Percentiles rank a stretch among this genome's conserved stretches.
Evolutionary conservation across 2,113 vertebrate species (phyloP).

Genomic region (Daboia siamensis): DNA sequence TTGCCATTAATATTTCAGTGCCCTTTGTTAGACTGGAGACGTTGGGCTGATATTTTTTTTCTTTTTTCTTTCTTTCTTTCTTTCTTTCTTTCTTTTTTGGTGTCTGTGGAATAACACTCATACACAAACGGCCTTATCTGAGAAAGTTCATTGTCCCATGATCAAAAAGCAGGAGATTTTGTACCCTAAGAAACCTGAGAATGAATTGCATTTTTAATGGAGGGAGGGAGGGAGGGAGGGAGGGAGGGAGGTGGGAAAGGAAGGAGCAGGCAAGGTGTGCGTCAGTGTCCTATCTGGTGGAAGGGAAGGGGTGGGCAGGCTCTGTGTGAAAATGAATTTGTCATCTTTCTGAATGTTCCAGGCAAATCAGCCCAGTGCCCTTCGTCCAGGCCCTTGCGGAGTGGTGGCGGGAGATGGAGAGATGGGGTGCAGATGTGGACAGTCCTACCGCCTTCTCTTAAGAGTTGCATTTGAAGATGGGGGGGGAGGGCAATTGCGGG

Average conservation of each 20-base stretch:
- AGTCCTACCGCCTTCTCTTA: not conserved
- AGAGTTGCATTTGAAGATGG: not conserved
- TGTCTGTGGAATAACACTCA: slow-evolving; percentile 63
- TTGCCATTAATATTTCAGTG: slow-evolving; percentile 42
- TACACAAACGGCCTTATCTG: slow-evolving; percentile 72
- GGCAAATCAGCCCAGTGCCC: slow-evolving; percentile 19
- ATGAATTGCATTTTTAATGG: slow-evolving; percentile 34
- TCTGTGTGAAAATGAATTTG: slow-evolving; percentile 41
- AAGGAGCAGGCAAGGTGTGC: slow-evolving; percentile 4
- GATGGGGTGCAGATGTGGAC: not conserved
- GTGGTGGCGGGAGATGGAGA: not conserved
- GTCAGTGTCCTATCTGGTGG: not conserved
- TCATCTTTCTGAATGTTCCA: slow-evolving; percentile 43
- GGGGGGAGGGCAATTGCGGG: slow-evolving; percentile 6
- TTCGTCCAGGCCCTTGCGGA: not conserved
- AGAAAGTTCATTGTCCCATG: slow-evolving; percentile 58
- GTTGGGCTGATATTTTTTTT: slow-evolving; percentile 35
- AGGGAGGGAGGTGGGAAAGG: slow-evolving; percentile 34
- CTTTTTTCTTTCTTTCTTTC: not conserved
- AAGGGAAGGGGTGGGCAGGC: slow-evolving; percentile 31
- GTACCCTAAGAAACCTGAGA: slow-evolving; percentile 41
- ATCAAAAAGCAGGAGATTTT: slow-evolving; percentile 44
- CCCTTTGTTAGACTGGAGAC: slow-evolving; percentile 58
- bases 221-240: slow-evolving; percentile 47
- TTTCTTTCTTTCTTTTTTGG: not conserved